phyloP scores from a whole-genome alignment of 2,888 invertebrate species.

The Drosophila mulleri region DNA sequence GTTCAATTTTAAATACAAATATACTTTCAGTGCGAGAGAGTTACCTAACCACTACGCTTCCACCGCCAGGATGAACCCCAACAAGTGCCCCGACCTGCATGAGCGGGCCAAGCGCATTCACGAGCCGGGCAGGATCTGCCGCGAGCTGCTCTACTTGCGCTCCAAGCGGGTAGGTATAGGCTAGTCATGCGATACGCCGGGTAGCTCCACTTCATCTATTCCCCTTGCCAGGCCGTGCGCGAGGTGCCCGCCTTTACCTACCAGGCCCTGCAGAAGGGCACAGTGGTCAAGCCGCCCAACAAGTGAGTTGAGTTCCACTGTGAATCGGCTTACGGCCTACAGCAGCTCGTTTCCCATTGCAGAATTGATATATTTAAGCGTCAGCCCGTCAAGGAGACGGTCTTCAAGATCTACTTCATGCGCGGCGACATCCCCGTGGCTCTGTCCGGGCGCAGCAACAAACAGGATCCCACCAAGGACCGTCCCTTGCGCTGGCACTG shows the following conservation, averaged over 20 bases:
- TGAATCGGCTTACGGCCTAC: background rate
- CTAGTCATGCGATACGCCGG: no score
- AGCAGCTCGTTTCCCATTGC: background rate
- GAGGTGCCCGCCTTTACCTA: constrained; percentile 83
- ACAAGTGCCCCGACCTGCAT: constrained; percentile 53
- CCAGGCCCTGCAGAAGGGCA: constrained; percentile 83
- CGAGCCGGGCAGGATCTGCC: constrained; percentile 64
- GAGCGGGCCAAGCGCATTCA: constrained; percentile 65
- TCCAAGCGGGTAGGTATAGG: constrained; percentile 57
- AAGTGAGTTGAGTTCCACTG: constrained; percentile 68
- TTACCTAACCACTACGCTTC: constrained; percentile 5
- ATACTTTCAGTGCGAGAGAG: constrained; percentile 7
- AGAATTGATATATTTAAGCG: constrained; percentile 81
- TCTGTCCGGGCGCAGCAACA: constrained; percentile 69
- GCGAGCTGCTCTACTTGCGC: constrained; percentile 64
- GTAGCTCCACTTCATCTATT: background rate
- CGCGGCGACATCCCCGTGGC: constrained; percentile 84
- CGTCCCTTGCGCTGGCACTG: constrained; percentile 83
- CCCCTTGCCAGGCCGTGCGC: constrained; percentile 60
- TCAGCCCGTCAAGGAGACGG: constrained; percentile 78
- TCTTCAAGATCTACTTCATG: constrained; percentile 82
- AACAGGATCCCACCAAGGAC: constrained; percentile 73
- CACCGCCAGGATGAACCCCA: constrained; percentile 21
- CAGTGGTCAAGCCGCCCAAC: constrained; percentile 80
- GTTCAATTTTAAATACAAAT: constrained; percentile 3